Evolutionary conservation across 2,888 invertebrate species (phyloP), one percentile per base, ranked within the genome.

Genomic region (Orthosia gracilis): DNA sequence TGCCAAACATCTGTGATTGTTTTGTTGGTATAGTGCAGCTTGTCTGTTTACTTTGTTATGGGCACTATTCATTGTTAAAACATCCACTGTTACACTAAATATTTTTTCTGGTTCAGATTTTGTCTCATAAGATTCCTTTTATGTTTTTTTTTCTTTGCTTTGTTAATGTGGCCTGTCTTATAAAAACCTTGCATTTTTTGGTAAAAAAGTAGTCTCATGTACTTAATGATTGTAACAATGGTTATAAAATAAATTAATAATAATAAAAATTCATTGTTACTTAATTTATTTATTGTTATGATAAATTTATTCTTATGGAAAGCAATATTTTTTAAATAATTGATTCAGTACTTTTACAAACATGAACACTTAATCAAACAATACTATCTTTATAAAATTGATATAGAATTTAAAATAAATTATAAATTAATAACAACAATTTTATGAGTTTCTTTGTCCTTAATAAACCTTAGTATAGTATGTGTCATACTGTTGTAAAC

Each of bases 361-460:
- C 12, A 18, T 3, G 18, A 11, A 26, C 2, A 31, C 26, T 26
- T 40, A 0, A 1, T 40, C 9, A 31, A 31, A 18, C 11, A 18
- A 31, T 18, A 31, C 15, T 26, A 0, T 26, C 12, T 4, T 58
- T n/a, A 13, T 40, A n/a, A 40, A 40, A 40, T 40, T 59, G 9
- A 40, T 9, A 40, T 40, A 13, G 40, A 40, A 21, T 61, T 7
- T 13, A 40, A 45, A 57, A 49, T 58, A 23, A 55, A 31, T 45
- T 23, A 49, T 58, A 23, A 55, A 31, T 45, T 23, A 52, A 62
- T 70, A 23, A 57, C 0, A 1, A 50, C 18, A 11, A 15, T 65
- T 75, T 67, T 15, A 75, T 63, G 18, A 62, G 15, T 80, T 63
- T 70, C 76, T 80, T 84, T 82, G 82, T 84, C 81, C 65, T 67